Base-by-base conservation (phyloP, 2,888 invertebrate genomes). In the Isoperla grammatica region DNA sequence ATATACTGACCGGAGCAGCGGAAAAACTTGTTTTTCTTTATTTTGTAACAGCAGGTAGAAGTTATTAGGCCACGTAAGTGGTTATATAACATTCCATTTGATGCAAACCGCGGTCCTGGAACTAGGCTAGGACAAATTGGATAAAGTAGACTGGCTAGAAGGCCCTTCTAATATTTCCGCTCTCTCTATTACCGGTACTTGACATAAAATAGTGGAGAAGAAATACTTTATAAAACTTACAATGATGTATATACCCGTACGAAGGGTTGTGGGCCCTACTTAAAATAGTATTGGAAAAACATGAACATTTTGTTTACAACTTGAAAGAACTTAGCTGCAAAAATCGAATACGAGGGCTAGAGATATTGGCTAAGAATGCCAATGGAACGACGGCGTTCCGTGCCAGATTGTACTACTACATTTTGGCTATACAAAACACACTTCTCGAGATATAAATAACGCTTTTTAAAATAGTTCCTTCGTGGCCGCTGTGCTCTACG, bases 321-420 rank as follows among this genome's bases (percentile, higher is more conserved):
- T 53, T 39, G 35, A 17, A 53, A 19, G 39, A 39, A 53, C 15
- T 29, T 15, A 19, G 17, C 17, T 37, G 37, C 17, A 39, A 53
- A 53, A 53, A 53, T 11, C 5, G 12, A 15, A 11, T 19, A 53
- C 35, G 20, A 39, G 20, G 20, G 11, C 11, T 37, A 15, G 39
- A 53, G 35, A 53, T 53, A 19, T 53, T 39, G 53, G 53, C 22
- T 37, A 53, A 35, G 53, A 53, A 53, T 53, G 53, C 39, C 53
- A 49, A 15, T 50, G 17, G 11, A 35, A 50, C 15, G 29, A 13
- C n/a, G 15, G 50, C 6, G 9, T 23, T 23, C 13, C 50, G 29
- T 50, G 50, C 50, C 50, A 50, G 50, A 50, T 50, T 29, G 50
- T 15, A n/a, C 17, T 50, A 50, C 22, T 22, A 49, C 22, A 49